A percentile compares a stretch with the other conserved stretches of the same genome.
phyloP scores from a whole-genome alignment of 2,113 vertebrate species.

The Aleadryas rufinucha region DNA sequence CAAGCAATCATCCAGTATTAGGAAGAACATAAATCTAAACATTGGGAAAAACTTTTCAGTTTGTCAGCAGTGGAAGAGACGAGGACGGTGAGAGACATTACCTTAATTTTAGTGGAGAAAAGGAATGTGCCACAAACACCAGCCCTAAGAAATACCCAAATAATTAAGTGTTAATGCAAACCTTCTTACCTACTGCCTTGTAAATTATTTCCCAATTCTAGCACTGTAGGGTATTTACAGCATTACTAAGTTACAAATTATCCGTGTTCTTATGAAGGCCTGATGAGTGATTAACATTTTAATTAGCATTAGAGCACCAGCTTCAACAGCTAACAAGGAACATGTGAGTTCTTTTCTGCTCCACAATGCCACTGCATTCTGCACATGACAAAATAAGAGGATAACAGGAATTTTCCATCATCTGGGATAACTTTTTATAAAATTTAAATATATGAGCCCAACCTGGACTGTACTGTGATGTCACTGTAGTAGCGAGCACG shows the following conservation, averaged over 20 bases:
- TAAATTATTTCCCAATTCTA: neutral
- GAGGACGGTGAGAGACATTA: neutral
- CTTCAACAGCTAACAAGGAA: neutral
- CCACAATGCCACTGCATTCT: neutral
- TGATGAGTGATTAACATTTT: neutral
- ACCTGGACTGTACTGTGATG: neutral
- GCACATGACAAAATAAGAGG: fast-evolving
- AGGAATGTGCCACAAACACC: neutral
- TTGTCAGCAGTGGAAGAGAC: neutral
- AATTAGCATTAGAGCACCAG: neutral
- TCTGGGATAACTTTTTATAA: neutral
- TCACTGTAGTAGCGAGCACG: too few species aligned
- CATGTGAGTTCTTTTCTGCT: neutral
- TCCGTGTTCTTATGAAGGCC: neutral
- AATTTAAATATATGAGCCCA: neutral
- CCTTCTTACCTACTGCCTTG: neutral
- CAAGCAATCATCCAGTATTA: neutral
- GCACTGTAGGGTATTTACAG: neutral
- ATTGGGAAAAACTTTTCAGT: neutral
- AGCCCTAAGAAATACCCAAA: neutral
- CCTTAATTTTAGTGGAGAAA: neutral
- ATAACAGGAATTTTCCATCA: neutral
- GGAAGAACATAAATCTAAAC: neutral
- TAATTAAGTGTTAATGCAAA: neutral
- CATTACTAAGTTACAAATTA: neutral